Conservation (phyloP, 2,888 invertebrate species). For the Campoplex nolae region DNA sequence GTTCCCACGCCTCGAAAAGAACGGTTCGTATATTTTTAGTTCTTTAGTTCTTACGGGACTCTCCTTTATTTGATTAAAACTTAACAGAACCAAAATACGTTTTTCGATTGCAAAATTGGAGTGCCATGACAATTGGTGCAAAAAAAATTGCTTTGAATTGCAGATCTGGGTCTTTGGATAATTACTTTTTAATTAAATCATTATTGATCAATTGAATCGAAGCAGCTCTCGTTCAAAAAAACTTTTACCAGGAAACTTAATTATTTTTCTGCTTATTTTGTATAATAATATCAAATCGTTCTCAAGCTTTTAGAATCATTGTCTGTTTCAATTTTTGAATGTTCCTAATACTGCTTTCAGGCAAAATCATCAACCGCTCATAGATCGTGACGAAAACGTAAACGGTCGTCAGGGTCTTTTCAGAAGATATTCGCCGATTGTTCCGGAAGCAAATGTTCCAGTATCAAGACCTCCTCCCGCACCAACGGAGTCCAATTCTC, state of each 20-base stretch:
- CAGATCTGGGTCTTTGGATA: too few relatives aligned
- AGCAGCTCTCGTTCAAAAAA: background rate
- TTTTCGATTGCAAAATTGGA: too few relatives aligned
- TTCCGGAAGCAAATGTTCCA: conserved; percentile 45
- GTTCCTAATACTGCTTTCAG: conserved; percentile 65
- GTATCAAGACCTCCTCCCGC: conserved; percentile 52
- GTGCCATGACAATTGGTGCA: too few relatives aligned
- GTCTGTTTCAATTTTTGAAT: background rate
- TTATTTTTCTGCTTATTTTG: too few relatives aligned
- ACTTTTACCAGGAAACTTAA: background rate
- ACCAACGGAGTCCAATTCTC: background rate
- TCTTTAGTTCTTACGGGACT: background rate
- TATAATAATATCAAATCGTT: too few relatives aligned
- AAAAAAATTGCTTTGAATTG: too few relatives aligned
- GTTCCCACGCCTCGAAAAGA: conserved; percentile 71
- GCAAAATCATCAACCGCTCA: conserved; percentile 85
- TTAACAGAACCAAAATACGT: too few relatives aligned
- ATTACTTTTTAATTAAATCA: too few relatives aligned
- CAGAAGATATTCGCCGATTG: conserved; percentile 67
- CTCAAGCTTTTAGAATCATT: background rate
- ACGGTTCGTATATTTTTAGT: conserved; percentile 71
- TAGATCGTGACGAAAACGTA: conserved; percentile 90
- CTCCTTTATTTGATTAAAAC: background rate
- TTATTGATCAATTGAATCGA: too few relatives aligned
- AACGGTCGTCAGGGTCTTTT: conserved; percentile 89